Evolutionary conservation across 92 coral and sea anemone genomes (phyloP).

Genomic region (Parazoanthus swiftii): DNA sequence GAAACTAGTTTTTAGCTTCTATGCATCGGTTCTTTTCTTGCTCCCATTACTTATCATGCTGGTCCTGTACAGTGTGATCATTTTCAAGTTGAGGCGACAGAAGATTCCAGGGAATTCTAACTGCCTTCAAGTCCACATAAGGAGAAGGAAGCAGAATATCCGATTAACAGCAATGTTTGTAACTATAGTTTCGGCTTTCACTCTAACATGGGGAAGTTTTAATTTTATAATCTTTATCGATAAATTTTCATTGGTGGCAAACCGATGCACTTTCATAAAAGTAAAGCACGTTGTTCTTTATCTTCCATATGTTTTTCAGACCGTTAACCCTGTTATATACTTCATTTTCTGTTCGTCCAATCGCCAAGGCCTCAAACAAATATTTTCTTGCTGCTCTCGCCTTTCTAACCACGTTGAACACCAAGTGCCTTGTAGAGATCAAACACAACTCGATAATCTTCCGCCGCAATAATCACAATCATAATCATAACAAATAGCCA

Average conservation of each 20-base stretch:
- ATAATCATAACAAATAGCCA: no score
- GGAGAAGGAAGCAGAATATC: conserved; percentile 11
- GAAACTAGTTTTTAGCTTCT: not conserved
- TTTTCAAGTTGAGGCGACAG: not conserved
- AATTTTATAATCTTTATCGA: not conserved
- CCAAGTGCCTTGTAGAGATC: not conserved
- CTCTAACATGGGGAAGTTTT: not conserved
- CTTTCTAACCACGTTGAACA: not conserved
- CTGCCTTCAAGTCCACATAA: not conserved
- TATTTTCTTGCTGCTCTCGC: not conserved
- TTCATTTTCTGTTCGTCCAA: not conserved
- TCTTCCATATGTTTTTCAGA: not conserved
- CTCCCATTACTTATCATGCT: not conserved
- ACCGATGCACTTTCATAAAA: not conserved
- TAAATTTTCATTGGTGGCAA: not conserved
- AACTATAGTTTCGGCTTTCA: not conserved
- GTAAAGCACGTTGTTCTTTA: not conserved
- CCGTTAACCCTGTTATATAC: not conserved
- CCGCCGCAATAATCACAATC: not conserved
- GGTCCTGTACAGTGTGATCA: not conserved
- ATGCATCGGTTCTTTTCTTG: not conserved
- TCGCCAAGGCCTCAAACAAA: not conserved
- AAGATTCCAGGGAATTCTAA: not conserved
- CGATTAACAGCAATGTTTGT: conserved; percentile 13
- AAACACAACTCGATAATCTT: not conserved